A percentile compares a stretch with the other conserved stretches of the same genome.
Conservation (phyloP, 2,888 invertebrate species). For the Thysanoteuthis rhombus region DNA sequence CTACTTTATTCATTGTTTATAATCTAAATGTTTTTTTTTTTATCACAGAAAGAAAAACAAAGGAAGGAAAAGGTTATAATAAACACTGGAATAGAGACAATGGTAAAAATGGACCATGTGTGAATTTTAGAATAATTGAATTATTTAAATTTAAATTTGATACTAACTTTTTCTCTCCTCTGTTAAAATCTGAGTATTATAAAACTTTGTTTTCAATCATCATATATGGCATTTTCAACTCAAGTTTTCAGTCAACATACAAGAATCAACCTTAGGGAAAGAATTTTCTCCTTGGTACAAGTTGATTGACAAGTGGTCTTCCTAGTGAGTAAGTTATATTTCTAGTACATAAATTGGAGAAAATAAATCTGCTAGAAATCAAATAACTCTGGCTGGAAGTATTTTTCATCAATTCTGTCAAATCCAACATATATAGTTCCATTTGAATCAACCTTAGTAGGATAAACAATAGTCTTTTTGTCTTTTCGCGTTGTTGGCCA, state of each 20-base stretch:
- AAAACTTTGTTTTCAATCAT: neutral
- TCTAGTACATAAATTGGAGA: neutral
- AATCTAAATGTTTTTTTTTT: neutral
- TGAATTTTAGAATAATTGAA: neutral
- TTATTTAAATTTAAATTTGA: neutral
- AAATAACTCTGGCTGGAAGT: constrained; percentile 39
- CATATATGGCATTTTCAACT: neutral
- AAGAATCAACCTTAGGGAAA: no score
- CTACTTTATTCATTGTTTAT: neutral
- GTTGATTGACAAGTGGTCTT: neutral
- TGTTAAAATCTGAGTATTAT: neutral
- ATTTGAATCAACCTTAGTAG: constrained; percentile 49
- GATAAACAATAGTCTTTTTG: constrained; percentile 47
- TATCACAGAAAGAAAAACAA: neutral
- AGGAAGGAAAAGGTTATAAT: neutral
- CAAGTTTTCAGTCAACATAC: no score
- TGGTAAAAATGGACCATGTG: no score
- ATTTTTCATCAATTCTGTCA: constrained; percentile 47
- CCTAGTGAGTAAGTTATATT: neutral
- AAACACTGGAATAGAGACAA: no score
- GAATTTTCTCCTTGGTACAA: no score
- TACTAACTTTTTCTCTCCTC: neutral
- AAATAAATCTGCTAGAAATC: constrained; percentile 31
- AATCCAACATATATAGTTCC: constrained; percentile 58
- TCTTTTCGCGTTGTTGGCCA: constrained; percentile 47